Evolutionary conservation across 2,797 vertebrate species (phyloP), one percentile per base, ranked within the genome.

Genomic region (Cetoscarus ocellatus): DNA sequence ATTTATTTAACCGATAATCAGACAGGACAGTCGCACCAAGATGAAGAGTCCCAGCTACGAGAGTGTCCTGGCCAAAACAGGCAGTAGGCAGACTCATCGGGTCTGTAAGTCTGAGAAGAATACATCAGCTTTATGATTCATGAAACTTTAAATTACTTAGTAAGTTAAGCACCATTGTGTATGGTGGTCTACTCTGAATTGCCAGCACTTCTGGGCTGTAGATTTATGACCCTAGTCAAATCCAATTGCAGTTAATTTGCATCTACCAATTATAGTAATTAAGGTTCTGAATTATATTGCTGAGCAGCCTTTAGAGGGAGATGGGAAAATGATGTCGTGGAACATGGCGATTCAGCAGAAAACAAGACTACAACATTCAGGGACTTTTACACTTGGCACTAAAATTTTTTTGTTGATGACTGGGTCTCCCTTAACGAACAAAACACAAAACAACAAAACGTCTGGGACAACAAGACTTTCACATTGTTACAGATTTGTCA

Each of bases 171-270:
- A 80, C 86, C 83, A 80, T 67, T 83, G 80, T 84, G 70, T 89
- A 88, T 48, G 82, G 91, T 87, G 92, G 91, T 91, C 89, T 14
- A 58, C 79, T 85, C 76, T 45, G 66, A 85, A 88, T 79, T 92
- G 92, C 89, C 91, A 92, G 85, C 83, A 89, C 87, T 89, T 92
- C 88, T 91, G 90, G 93, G 80, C 85, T 71, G 85, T 79, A 86
- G 92, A 94, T 95, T 95, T 95, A 95, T 92, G 88, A 87, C 87
- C 82, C 82, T 72, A 92, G 93, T 94, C 94, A 93, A 87, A 82
- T 93, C 84, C 92, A 94, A 95, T 93, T 94, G 89, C 86, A 86
- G 87, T 91, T 93, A 91, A 94, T 95, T 94, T 92, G 91, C 91
- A 93, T 94, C 91, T 86, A 85, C 86, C 91, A 94, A 94, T 94